Evolutionary conservation across 2,797 vertebrate genomes (phyloP), one percentile per base, ranked within the genome.

Genomic region (Clarias platycephalus): DNA sequence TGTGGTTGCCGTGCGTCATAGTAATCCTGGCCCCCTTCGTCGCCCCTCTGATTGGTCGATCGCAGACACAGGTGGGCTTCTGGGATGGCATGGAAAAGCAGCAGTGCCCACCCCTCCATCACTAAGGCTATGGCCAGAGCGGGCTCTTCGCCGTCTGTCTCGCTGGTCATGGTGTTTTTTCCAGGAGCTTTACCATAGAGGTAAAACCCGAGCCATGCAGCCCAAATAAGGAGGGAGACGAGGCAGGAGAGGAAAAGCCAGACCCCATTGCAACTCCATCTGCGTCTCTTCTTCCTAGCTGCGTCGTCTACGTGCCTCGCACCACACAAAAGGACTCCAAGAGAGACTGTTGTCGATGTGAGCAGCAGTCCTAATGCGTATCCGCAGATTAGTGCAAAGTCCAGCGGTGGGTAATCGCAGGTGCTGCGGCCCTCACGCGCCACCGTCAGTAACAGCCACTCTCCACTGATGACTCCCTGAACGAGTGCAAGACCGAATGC

Each of bases 121-220:
- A 97, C 96, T 91, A 99, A 92, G 22, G 97, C 95, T 81, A 98
- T 96, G 2, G 97, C 97, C 86, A 99, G 92, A 0, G 96, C 97
- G 5, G 98, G 97, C 88, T 98, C 97, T 34, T 96, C 96, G 95
- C 97, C 95, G 80, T 93, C 90, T 31, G 92, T 49, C 80, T 88
- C 22, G 89, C 66, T 83, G 87, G 77, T 81, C 22, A 83, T 16
- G 90, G 71, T 80, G 88, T 71, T 86, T n/a, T 89, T 91, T 81
- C 97, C 89, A 49, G 92, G 89, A 1, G 93, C 90, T 0, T 96
- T 97, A 78, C 97, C 97, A 0, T 97, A 98, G 9, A 99, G 96
- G 86, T 99, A 99, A 94, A 99, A 97, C 76, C 95, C 96, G 85
- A 98, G 93, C 98, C 98, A 99, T 87, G 97, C 96, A 1, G 96